Percentiles rank a stretch among this genome's conserved stretches.
Evolutionary conservation across 1,140 invertebrate species (phyloP).

Genomic region (Penaeus vannamei): DNA sequence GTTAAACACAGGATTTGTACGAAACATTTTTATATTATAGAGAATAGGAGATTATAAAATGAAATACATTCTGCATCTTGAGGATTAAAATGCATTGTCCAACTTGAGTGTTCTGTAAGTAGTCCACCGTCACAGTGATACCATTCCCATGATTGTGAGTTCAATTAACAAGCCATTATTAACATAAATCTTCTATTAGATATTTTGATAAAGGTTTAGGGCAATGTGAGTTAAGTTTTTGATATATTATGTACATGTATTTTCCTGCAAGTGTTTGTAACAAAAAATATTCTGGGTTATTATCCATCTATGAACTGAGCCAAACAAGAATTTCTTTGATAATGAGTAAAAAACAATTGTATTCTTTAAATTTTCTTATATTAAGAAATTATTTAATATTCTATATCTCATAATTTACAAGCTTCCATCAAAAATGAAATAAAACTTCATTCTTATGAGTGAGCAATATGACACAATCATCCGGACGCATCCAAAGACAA

Average conservation of each 20-base stretch:
- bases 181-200: too few species aligned
- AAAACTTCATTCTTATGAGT: not conserved
- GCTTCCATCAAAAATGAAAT: not conserved
- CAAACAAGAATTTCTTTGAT: not conserved
- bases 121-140: constrained; percentile 55
- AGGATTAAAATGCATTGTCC: constrained; percentile 63
- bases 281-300: too few species aligned
- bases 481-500: constrained; percentile 7
- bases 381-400: constrained; percentile 36
- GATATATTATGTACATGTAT: too few species aligned
- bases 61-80: constrained; percentile 63
- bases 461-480: constrained; percentile 20
- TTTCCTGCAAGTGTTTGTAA: too few species aligned
- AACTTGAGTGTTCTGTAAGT: constrained; percentile 48
- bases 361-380: constrained; percentile 26
- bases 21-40: constrained; percentile 62
- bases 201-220: too few species aligned
- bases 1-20: constrained; percentile 62
- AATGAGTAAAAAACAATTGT: constrained; percentile 9
- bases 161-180: constrained; percentile 26
- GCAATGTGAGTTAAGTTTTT: too few species aligned
- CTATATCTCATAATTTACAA: constrained; percentile 43
- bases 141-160: constrained; percentile 61
- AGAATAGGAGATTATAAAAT: constrained; percentile 65
- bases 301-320: too few species aligned